These are phyloP conservation scores for Parelbella ahira DNA, from an alignment of 2,888 invertebrate species.

Conservation along the genomic window DNA sequence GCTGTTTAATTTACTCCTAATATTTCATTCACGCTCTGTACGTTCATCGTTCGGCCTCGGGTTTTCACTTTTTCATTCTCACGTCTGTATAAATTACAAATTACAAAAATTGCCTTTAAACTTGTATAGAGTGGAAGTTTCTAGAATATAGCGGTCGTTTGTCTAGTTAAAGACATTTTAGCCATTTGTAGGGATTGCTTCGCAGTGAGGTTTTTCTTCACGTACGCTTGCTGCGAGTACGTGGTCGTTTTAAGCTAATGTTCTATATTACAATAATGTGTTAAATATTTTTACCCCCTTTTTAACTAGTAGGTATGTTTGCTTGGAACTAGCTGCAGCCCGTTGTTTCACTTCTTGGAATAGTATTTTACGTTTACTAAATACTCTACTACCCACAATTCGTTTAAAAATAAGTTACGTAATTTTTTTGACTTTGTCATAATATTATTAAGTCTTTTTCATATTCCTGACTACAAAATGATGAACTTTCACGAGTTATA, in stretches of 20 bases:
- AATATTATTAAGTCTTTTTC: no score
- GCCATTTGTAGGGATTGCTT: slow-evolving; percentile 13
- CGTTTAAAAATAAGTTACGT: no score
- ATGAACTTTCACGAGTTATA: no score
- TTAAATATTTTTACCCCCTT: not conserved
- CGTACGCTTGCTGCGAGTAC: not conserved
- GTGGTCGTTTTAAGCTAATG: not conserved
- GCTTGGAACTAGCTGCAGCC: no score
- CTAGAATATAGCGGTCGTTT: slow-evolving; percentile 12
- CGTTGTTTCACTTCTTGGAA: no score
- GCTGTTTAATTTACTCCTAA: slow-evolving; percentile 25
- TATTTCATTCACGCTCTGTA: slow-evolving; percentile 25
- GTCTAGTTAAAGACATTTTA: slow-evolving; percentile 10
- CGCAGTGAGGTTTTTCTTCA: slow-evolving; percentile 1
- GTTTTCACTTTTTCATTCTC: slow-evolving; percentile 22
- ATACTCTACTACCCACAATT: no score
- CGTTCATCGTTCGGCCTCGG: slow-evolving; percentile 21
- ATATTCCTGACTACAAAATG: no score
- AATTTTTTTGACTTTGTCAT: no score
- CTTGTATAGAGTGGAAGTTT: slow-evolving; percentile 2
- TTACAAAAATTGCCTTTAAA: slow-evolving; percentile 10
- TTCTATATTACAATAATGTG: not conserved
- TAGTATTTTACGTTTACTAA: no score
- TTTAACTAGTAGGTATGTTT: no score
- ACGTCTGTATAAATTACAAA: slow-evolving; percentile 11